These are phyloP conservation scores for Misgurnus mizolepis DNA, from an alignment of 2,113 vertebrate species.

Conservation along the genomic window DNA sequence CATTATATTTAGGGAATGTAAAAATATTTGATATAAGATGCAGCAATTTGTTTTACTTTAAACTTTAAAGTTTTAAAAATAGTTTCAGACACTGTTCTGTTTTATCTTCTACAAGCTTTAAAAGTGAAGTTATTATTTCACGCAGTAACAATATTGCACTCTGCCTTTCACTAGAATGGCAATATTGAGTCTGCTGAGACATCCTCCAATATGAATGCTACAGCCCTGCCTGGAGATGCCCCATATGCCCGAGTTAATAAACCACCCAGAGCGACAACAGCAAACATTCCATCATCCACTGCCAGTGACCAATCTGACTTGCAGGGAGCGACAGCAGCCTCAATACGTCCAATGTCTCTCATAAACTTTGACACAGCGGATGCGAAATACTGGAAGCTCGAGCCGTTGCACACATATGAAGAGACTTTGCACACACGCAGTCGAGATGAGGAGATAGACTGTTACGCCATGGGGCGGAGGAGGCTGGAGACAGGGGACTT, in stretches of 20 bases:
- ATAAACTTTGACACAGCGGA: constrained; percentile 27
- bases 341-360: background rate
- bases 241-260: constrained; percentile 62
- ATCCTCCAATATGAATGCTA: background rate
- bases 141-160: background rate
- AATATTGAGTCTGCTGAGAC: constrained; percentile 5
- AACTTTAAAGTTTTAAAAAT: too few species aligned
- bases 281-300: background rate
- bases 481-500: background rate
- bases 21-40: too few species aligned
- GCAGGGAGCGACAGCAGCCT: constrained; percentile 6
- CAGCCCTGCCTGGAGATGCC: constrained; percentile 4
- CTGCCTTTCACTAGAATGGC: constrained; percentile 23
- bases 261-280: constrained; percentile 13
- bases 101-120: background rate
- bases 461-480: constrained; percentile 49
- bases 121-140: background rate
- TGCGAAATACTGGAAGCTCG: constrained; percentile 57
- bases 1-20: too few species aligned
- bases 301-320: background rate
- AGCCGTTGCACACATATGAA: constrained; percentile 62
- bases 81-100: background rate
- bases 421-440: constrained; percentile 45
- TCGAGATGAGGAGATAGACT: constrained; percentile 39
- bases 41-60: too few species aligned